These are phyloP conservation scores for Pipistrellus nathusii DNA, from an alignment of 2,797 vertebrate genomes.

Conservation along the genomic window DNA sequence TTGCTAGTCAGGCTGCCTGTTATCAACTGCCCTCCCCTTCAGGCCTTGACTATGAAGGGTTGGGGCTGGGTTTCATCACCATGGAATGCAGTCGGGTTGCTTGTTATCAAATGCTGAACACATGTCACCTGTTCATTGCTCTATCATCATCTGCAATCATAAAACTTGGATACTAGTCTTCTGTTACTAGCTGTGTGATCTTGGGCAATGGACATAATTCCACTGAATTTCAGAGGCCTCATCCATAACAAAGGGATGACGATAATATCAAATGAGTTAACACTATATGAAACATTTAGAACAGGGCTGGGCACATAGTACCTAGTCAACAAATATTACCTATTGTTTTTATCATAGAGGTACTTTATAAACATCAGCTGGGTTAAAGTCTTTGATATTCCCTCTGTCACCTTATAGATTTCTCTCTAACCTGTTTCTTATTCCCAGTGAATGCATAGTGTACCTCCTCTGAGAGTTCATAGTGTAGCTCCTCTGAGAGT, in stretches of 20 bases:
- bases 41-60: background rate
- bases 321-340: background rate
- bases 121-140: background rate
- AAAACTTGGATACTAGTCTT: background rate
- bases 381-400: background rate
- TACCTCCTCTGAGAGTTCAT: background rate
- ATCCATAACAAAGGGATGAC: background rate
- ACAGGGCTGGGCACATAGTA: background rate
- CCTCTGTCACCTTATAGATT: background rate
- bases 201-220: background rate
- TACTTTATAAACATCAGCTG: background rate
- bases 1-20: no score
- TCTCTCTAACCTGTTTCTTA: background rate
- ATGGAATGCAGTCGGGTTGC: background rate
- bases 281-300: background rate
- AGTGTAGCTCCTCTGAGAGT: background rate
- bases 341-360: background rate
- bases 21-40: no score
- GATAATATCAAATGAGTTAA: background rate
- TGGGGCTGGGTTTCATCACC: background rate
- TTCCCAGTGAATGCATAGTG: background rate
- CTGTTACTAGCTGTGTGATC: background rate
- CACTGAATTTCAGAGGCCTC: background rate
- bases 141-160: background rate
- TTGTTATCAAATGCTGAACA: background rate